Percentiles rank a stretch among this genome's conserved stretches.
These are phyloP conservation scores for Hiodon alosoides DNA, from an alignment of 2,113 vertebrate genomes.

Conservation along the genomic window DNA sequence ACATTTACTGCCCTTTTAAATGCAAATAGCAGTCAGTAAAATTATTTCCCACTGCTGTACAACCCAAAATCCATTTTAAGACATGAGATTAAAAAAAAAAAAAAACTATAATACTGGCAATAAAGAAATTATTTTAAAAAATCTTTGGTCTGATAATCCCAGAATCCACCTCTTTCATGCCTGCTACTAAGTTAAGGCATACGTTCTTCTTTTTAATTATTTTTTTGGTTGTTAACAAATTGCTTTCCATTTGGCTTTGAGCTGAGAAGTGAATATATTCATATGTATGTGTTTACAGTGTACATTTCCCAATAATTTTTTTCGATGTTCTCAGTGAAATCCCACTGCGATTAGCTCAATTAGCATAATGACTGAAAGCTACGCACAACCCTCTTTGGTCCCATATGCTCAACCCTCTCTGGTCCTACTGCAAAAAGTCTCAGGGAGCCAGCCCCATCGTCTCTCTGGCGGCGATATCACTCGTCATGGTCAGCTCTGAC, in stretches of 20 bases:
- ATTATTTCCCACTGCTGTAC: constrained; percentile 26
- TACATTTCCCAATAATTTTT: constrained; percentile 32
- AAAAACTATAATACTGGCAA: constrained; percentile 59
- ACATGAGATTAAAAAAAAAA: constrained; percentile 24
- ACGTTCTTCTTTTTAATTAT: no score
- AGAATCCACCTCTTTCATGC: constrained; percentile 30
- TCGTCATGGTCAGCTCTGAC: constrained; percentile 92
- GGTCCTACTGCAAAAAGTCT: constrained; percentile 47
- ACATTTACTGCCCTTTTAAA: constrained; percentile 34
- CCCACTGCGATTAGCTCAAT: constrained; percentile 9
- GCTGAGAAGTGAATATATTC: constrained; percentile 32
- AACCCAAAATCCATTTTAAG: constrained; percentile 27
- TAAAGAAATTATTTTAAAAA: constrained; percentile 39
- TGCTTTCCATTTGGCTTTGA: constrained; percentile 35
- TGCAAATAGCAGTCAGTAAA: constrained; percentile 27
- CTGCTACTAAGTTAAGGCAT: background rate
- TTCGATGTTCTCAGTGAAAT: constrained; percentile 32
- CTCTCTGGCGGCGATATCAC: constrained; percentile 55
- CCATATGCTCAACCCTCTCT: constrained; percentile 33
- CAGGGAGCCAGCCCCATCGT: constrained; percentile 37
- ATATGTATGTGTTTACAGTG: constrained; percentile 28
- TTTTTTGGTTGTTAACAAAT: constrained; percentile 38
- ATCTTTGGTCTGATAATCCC: constrained; percentile 55
- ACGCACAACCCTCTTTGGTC: constrained; percentile 48
- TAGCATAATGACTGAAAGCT: constrained; percentile 18